Base-by-base conservation (phyloP, 2,888 invertebrate genomes). In the Chrysolina americana region DNA sequence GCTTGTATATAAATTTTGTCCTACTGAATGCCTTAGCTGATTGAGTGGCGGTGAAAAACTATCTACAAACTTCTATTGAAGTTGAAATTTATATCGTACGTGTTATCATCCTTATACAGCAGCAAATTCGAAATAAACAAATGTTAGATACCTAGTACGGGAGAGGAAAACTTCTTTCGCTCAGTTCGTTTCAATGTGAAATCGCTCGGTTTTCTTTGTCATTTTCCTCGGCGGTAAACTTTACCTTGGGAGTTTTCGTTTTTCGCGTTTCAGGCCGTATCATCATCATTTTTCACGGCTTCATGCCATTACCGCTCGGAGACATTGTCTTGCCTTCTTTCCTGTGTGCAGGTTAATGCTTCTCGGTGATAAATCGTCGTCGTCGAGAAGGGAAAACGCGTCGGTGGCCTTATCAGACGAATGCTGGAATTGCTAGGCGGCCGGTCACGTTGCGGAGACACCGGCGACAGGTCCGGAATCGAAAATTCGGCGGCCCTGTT, bases 251-350 rank as follows among this genome's bases (percentile, higher is more conserved):
- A 85, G 83, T 84, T 86, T 86, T 85, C 85, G 83, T 85, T 86
- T 82, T 81, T 79, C 79, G 84, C 85, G 65, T 65, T 36, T 47
- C 70, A 83, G 83, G 83, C 84, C 85, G 84, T 86, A 85, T 87
- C 87, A 87, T 87, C 87, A 87, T 87, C 87, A 87, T 87, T 87
- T 88, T 87, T 88, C 87, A 88, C 87, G 82, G 85, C 85, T 83
- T 83, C 83, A 82, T 84, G 85, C 87, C 87, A 87, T 87, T 88
- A 87, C 87, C 86, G 87, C 83, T 86, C 82, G 84, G 86, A 85
- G 87, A 87, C 87, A 86, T 86, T 86, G 86, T 87, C 86, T 87
- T 84, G 82, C 82, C 77, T 80, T 79, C 81, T 74, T 75, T 75
- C 76, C 81, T 78, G 78, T 71, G 75, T 77, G 79, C 77, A 87